Evolutionary conservation across 2,113 vertebrate genomes (phyloP), one percentile per base, ranked within the genome.

Genomic region (Sapayoa aenigma): DNA sequence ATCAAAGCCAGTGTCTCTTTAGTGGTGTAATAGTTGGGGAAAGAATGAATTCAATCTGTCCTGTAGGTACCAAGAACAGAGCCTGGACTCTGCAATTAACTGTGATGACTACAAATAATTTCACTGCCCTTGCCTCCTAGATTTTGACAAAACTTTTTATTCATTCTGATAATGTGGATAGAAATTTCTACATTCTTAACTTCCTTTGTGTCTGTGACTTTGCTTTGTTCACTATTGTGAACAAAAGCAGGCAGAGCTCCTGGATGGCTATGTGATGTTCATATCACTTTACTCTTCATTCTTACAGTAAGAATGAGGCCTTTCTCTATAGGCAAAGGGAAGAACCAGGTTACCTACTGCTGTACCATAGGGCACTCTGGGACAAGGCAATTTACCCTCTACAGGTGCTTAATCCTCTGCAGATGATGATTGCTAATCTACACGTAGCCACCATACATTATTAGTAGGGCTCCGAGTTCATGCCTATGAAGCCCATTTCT

Each of bases 351-450:
- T 69, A n/a, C n/a, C 69, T 65, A 31, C 31, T 78, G 60, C 27
- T 69, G 31, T 28, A 25, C 72, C 60, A 21, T 60, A 69, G 60
- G 33, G 59, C 47, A 8, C 66, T 37, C 27, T 5, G 28, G 52
- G 21, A 74, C 27, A 35, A 52, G 21, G 20, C 49, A 69, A 3
- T 27, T 87, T 31, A 35, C 14, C 23, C 31, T 66, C 31, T n/a
- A 7, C 33, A 67, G 27, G 30, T 30, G n/a, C 44, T 53, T 28
- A 15, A 65, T 28, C 23, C 37, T 74, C 76, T 59, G 49, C 39
- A 55, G 50, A 9, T 3, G 13, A 31, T 0, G 0, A 13, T 37
- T 63, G 39, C 17, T 59, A 49, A 84, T 24, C 33, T 33, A 25
- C 23, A 25, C 3, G 2, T 15, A 42, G 33, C 33, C 42, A 73